Conservation (phyloP, 1,140 invertebrate species). For the Lerema accius region DNA sequence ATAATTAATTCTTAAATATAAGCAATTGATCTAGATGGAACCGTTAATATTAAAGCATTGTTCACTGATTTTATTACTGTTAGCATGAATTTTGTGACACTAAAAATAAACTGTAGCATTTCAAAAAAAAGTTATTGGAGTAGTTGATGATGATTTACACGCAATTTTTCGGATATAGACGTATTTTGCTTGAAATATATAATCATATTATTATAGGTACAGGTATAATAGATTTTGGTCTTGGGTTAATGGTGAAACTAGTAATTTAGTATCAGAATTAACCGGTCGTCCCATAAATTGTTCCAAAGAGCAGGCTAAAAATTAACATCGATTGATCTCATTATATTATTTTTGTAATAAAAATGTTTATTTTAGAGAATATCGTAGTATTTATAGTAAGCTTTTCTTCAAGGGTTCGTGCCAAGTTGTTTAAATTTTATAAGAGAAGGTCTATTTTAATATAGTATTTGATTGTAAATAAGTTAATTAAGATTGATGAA, state of each 20-base stretch:
- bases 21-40: too few relatives aligned
- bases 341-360: slow-evolving; percentile 74
- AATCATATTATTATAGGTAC: background rate
- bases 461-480: slow-evolving; percentile 53
- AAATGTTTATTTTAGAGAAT: slow-evolving; percentile 69
- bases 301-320: slow-evolving; percentile 82
- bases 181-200: background rate
- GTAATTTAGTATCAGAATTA: slow-evolving; percentile 50
- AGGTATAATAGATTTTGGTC: background rate
- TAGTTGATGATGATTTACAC: background rate
- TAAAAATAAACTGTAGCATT: too few relatives aligned
- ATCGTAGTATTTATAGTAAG: slow-evolving; percentile 36
- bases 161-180: background rate
- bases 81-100: too few relatives aligned
- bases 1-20: too few relatives aligned
- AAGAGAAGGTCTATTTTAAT: slow-evolving; percentile 62
- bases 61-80: too few relatives aligned
- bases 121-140: too few relatives aligned
- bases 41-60: too few relatives aligned
- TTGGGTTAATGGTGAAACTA: slow-evolving; percentile 36
- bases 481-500: slow-evolving; percentile 43
- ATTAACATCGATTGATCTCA: slow-evolving; percentile 80
- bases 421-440: slow-evolving; percentile 61
- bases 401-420: slow-evolving; percentile 54
- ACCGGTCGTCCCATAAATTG: slow-evolving; percentile 68